phyloP scores from a whole-genome alignment of 2,888 invertebrate species.

The Seira sanloemensis region DNA sequence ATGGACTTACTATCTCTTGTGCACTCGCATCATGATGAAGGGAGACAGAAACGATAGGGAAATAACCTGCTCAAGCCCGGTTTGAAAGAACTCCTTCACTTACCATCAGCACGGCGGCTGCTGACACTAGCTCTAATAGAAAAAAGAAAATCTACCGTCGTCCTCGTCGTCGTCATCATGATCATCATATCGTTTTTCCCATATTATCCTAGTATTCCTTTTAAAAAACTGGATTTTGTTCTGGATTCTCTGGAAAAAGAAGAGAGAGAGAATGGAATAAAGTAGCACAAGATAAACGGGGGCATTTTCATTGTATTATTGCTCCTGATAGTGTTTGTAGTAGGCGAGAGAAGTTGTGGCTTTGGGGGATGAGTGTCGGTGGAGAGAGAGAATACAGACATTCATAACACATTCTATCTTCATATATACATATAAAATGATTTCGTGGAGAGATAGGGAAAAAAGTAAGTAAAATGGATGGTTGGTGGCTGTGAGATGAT shows the following conservation, averaged over 20 bases:
- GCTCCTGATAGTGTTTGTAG: slow-evolving; percentile 57
- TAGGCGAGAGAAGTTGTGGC: slow-evolving; percentile 44
- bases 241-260: slow-evolving; percentile 56
- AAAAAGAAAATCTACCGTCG: slow-evolving; percentile 24
- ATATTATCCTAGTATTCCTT: no score
- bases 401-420: slow-evolving; percentile 41
- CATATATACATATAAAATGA: slow-evolving; percentile 46
- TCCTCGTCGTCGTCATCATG: slow-evolving; percentile 25
- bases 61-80: slow-evolving; percentile 46
- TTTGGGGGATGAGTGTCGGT: slow-evolving; percentile 60
- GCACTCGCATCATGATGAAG: slow-evolving; percentile 2
- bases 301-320: slow-evolving; percentile 56
- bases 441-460: slow-evolving; percentile 7
- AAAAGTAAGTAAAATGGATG: slow-evolving; percentile 53
- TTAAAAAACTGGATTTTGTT: slow-evolving; percentile 56
- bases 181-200: no score
- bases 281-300: slow-evolving; percentile 37
- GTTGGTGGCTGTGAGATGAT: slow-evolving; percentile 5
- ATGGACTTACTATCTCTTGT: slow-evolving; percentile 22
- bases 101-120: neutral
- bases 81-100: slow-evolving; percentile 9
- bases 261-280: slow-evolving; percentile 28
- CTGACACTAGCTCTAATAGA: neutral
- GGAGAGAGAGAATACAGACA: slow-evolving; percentile 48
- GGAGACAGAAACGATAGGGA: slow-evolving; percentile 41